Percentiles rank a stretch among this genome's conserved stretches.
Conservation (phyloP, 92 coral and sea anemone genomes). For the Blastomussa wellsi region DNA sequence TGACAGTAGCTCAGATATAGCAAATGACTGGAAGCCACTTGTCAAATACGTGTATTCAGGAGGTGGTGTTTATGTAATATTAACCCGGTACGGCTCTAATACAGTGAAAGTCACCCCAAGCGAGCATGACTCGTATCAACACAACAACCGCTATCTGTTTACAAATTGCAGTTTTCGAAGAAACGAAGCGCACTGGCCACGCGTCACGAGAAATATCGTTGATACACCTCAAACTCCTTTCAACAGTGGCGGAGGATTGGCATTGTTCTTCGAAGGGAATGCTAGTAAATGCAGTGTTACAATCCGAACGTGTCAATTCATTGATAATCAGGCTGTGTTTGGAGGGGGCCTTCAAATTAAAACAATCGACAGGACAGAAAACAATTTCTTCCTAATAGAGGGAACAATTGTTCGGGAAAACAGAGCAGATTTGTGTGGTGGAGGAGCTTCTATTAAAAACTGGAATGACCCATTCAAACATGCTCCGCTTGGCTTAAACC, state of each 20-base stretch:
- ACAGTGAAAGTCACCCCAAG: too few species aligned
- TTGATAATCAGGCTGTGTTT: constrained; percentile 72
- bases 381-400: constrained; percentile 39
- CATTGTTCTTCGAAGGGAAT: constrained; percentile 68
- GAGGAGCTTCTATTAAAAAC: constrained; percentile 78
- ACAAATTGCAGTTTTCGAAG: constrained; percentile 57
- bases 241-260: constrained; percentile 88
- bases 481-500: constrained; percentile 20
- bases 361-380: constrained; percentile 45
- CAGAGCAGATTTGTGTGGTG: constrained; percentile 69
- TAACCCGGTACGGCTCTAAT: constrained; percentile 58
- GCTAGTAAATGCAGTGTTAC: constrained; percentile 64
- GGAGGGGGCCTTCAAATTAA: constrained; percentile 86
- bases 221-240: constrained; percentile 61
- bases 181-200: constrained; percentile 61
- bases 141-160: constrained; percentile 61
- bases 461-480: constrained; percentile 32
- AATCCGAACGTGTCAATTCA: constrained; percentile 56
- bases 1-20: not conserved
- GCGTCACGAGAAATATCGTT: constrained; percentile 20
- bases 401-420: constrained; percentile 48
- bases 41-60: constrained; percentile 38
- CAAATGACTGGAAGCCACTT: not conserved
- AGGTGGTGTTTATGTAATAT: constrained; percentile 74
- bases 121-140: constrained; percentile 54